These are phyloP conservation scores for Leptoteleia sp. DNA, from an alignment of 1,140 invertebrate genomes.

Conservation along the genomic window DNA sequence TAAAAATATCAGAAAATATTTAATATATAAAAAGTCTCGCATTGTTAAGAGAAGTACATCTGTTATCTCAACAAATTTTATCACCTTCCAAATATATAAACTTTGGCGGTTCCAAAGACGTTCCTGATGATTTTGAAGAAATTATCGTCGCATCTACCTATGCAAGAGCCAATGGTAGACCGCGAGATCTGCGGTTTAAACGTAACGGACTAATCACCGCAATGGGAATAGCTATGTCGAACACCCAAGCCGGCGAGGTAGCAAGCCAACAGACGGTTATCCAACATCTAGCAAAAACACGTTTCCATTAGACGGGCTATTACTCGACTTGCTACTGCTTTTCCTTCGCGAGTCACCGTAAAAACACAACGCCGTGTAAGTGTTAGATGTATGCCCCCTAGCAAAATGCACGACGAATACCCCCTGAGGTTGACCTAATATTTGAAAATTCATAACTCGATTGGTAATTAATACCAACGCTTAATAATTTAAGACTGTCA, in stretches of 20 bases:
- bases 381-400: constrained; percentile 37
- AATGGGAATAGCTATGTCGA: constrained; percentile 63
- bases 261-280: constrained; percentile 55
- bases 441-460: no score
- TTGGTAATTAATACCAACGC: no score
- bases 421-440: no score
- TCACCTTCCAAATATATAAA: no score
- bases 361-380: constrained; percentile 49
- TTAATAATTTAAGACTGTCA: no score
- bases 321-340: constrained; percentile 63
- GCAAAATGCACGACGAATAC: constrained; percentile 32
- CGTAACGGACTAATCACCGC: constrained; percentile 66
- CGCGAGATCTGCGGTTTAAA: constrained; percentile 35
- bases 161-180: constrained; percentile 26
- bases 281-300: constrained; percentile 64
- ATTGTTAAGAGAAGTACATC: no score
- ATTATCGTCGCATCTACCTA: constrained; percentile 39
- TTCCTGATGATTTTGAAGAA: no score
- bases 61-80: no score
- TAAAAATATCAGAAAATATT: no score
- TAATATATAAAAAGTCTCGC: no score
- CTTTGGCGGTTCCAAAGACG: no score
- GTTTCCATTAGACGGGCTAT: constrained; percentile 68
- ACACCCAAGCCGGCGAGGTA: constrained; percentile 57
- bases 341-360: constrained; percentile 34